Evolutionary conservation across 2,113 vertebrate genomes (phyloP).

Genomic region (Sphyrna mokarran): DNA sequence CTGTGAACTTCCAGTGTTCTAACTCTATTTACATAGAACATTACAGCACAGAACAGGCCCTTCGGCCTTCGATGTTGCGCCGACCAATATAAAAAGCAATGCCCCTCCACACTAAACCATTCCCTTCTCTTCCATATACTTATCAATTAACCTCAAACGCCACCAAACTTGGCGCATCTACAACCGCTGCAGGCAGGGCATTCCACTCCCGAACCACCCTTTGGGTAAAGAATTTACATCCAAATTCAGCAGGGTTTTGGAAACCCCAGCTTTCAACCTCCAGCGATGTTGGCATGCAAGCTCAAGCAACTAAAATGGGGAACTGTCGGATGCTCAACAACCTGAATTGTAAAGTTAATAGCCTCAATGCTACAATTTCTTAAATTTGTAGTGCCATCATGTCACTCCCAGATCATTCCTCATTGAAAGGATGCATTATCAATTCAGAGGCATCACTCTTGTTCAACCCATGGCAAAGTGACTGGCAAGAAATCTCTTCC

Average conservation of each 20-base stretch:
- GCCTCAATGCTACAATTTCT: background rate
- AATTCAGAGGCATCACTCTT: background rate
- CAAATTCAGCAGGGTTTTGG: background rate
- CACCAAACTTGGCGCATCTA: no score
- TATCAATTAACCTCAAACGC: no score
- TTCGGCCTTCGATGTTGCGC: no score
- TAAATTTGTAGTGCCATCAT: background rate
- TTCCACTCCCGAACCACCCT: no score
- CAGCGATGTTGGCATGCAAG: background rate
- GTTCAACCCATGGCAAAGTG: background rate
- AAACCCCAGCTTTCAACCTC: background rate
- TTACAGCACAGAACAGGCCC: no score
- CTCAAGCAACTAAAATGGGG: background rate
- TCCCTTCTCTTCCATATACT: no score
- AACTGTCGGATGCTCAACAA: rapidly evolving
- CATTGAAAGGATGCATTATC: background rate
- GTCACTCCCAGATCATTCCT: background rate
- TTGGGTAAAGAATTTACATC: no score
- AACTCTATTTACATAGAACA: background rate
- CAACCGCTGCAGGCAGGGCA: no score
- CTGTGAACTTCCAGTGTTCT: background rate
- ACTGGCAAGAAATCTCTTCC: background rate
- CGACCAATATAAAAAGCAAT: no score
- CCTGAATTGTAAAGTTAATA: background rate
- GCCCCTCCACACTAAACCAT: no score